Conservation (phyloP, 64 coral and sea anemone genomes). For the Montipora sp. region DNA sequence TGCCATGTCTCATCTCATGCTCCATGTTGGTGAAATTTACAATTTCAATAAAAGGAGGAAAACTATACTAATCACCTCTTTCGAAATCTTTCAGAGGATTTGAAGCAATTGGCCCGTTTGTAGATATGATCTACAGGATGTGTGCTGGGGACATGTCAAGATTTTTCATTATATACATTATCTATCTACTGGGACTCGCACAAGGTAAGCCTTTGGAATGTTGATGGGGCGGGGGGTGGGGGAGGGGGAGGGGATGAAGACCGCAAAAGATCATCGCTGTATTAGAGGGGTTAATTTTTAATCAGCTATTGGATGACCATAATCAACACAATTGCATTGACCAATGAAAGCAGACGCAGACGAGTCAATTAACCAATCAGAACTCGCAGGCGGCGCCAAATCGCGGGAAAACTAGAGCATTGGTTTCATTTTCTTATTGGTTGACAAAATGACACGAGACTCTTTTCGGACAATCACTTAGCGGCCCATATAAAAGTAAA, state of each 20-base stretch:
- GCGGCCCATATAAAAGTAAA: too few species aligned
- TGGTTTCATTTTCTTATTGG: too few species aligned
- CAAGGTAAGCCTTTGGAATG: slow-evolving; percentile 60
- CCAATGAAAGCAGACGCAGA: background rate
- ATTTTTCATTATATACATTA: slow-evolving; percentile 83
- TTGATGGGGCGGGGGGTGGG: too few species aligned
- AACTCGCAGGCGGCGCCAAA: background rate
- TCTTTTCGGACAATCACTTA: too few species aligned
- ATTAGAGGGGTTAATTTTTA: too few species aligned
- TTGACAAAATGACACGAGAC: too few species aligned
- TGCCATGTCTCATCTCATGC: background rate
- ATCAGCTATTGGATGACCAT: too few species aligned
- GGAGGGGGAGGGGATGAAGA: too few species aligned
- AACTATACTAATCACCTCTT: background rate
- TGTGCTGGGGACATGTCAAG: slow-evolving; percentile 89
- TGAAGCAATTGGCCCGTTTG: slow-evolving; percentile 86
- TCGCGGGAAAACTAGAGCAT: background rate
- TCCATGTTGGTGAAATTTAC: background rate
- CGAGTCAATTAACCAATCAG: background rate
- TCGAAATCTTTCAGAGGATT: slow-evolving; percentile 68
- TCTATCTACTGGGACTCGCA: slow-evolving; percentile 73
- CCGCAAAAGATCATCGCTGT: too few species aligned
- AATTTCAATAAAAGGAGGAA: background rate
- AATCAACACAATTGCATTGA: too few species aligned
- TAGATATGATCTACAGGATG: slow-evolving; percentile 92